Percentiles rank a stretch among this genome's conserved stretches.
These are phyloP conservation scores for Sphenodon punctatus DNA, from an alignment of 2,797 vertebrate genomes.

Conservation along the genomic window DNA sequence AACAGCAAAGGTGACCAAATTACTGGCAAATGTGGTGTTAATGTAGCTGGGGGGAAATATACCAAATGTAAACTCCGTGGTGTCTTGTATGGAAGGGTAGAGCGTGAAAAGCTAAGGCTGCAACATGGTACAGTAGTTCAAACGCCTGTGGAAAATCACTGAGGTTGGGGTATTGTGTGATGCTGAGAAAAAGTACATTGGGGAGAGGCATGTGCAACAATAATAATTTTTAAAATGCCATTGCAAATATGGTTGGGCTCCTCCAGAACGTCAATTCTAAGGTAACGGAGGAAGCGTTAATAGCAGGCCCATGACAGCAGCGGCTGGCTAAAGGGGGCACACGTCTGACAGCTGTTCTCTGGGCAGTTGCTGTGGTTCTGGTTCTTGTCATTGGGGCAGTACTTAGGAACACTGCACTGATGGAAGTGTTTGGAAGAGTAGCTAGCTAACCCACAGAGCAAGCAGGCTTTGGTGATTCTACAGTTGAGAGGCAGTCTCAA, in stretches of 20 bases:
- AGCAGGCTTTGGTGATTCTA: too few species aligned
- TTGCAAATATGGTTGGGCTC: conserved; percentile 29
- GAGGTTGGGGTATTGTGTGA: not conserved
- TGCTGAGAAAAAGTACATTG: conserved; percentile 9
- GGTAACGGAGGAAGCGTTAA: not conserved
- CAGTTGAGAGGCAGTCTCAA: accelerated
- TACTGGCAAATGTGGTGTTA: conserved; percentile 24
- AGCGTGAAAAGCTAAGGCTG: conserved; percentile 14
- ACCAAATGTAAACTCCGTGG: not conserved
- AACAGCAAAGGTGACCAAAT: not conserved
- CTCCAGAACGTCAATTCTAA: not conserved
- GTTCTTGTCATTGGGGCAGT: accelerated
- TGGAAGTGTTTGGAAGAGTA: too few species aligned
- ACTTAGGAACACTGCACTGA: not conserved
- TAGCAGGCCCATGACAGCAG: accelerated
- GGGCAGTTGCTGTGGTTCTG: accelerated
- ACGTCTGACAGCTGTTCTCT: too few species aligned
- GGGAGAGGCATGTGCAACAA: conserved; percentile 27
- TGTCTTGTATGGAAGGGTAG: not conserved
- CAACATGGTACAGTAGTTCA: not conserved
- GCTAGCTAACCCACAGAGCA: accelerated
- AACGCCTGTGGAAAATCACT: not conserved
- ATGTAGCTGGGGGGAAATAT: accelerated
- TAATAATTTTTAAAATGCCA: conserved; percentile 18
- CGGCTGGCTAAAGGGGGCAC: not conserved